These are phyloP conservation scores for Callithrix jacchus DNA, from an alignment of 2,113 vertebrate species.

Conservation along the genomic window DNA sequence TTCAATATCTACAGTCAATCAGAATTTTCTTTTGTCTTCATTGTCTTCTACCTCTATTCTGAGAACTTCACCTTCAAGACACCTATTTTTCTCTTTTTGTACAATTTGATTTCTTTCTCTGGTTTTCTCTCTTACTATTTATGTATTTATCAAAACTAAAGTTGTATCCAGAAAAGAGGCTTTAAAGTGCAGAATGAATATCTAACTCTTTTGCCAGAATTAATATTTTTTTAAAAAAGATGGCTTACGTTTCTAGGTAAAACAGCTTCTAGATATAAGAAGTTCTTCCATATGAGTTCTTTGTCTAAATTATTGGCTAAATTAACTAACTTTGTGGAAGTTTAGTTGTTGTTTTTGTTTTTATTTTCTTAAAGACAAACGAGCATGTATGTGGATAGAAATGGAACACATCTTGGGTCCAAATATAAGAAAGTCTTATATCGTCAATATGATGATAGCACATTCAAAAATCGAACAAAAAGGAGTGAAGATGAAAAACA, in stretches of 20 bases:
- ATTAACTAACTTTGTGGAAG: neutral
- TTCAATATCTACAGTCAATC: neutral
- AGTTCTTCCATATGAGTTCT: neutral
- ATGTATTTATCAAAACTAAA: slow-evolving; percentile 36
- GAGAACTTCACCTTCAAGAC: neutral
- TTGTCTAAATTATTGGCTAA: slow-evolving; percentile 1
- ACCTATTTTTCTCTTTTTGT: neutral
- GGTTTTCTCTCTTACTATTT: neutral
- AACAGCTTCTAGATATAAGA: neutral
- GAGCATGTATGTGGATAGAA: slow-evolving; percentile 85
- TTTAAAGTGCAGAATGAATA: neutral
- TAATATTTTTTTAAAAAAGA: neutral
- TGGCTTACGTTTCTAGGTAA: neutral
- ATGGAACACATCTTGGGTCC: slow-evolving; percentile 88
- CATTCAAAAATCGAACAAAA: slow-evolving; percentile 85
- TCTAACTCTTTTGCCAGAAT: neutral
- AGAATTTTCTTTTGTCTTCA: neutral
- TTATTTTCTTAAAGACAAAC: slow-evolving; percentile 18
- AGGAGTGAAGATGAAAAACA: slow-evolving; percentile 87
- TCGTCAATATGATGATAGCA: slow-evolving; percentile 87
- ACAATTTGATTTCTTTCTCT: neutral
- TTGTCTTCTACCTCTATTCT: neutral
- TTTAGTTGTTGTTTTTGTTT: neutral
- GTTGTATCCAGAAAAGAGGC: neutral
- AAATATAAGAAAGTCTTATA: slow-evolving; percentile 94